Evolutionary conservation across 2,888 invertebrate genomes (phyloP), one percentile per base, ranked within the genome.

Genomic region (Sipunculus nudus): DNA sequence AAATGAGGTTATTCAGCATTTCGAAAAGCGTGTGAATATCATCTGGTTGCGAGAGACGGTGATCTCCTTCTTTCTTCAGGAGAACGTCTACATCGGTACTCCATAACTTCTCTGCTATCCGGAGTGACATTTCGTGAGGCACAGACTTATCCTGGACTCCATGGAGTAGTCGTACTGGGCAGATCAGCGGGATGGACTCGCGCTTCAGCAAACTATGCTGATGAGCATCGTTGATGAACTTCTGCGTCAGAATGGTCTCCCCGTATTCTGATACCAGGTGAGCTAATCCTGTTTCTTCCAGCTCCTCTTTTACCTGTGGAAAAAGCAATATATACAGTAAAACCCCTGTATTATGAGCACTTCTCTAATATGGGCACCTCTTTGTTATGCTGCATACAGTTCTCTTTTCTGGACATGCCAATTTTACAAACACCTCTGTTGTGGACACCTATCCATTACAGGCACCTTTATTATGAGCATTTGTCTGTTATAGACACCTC

Each of bases 101-200:
- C 16, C 26, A 19, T 6, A 68, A n/a, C 26, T 59, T 52, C 19
- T 61, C 32, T 2, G 63, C 59, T 13, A 68, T 28, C 13, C 53
- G 28, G 21, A 63, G n/a, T 21, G 69, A 49, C 23, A 55, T n/a
- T 5, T 53, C 38, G 49, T 57, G 63, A 1, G 69, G 65, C 13
- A 69, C 65, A 13, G 29, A 28, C 29, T 39, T 46, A 38, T 69
- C 69, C 10, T 31, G 10, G 58, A 69, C 61, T 3, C 69, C 69
- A 38, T 68, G 68, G 5, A 68, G 32, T 21, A 68, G 53, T 3
- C 61, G 47, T 2, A 67, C 58, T 1, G 67, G 65, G 38, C 67
- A 63, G n/a, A 8, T 48, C 35, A 66, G 13, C 8, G 57, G 45
- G 4, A 66, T 26, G 1, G 13, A 2, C 5, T 16, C 16, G 3